Base-by-base conservation (phyloP, 2,888 invertebrate genomes). In the Tricholauxania praeusta region DNA sequence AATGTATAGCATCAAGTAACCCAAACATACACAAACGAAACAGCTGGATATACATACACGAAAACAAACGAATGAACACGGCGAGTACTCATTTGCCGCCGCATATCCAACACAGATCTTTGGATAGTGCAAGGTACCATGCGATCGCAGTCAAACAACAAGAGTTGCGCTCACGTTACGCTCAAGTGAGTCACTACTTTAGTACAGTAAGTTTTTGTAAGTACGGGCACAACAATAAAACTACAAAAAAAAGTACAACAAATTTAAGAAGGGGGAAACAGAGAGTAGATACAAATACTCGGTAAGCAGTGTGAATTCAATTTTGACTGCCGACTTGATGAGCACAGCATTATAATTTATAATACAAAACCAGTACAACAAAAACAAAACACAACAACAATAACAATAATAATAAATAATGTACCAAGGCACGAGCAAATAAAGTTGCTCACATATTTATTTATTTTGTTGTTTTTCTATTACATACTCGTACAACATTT, bases 151-250 rank as follows among this genome's bases (percentile, higher is more conserved):
- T 28, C 12, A 70, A 22, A 70, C 39, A 72, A 71, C 51, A 79
- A 79, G 78, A 78, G 78, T 80, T 80, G 76, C 76, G 83, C 81
- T 81, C 82, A 82, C 82, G 85, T 84, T 84, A 82, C 83, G 85
- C 84, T 83, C 83, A 82, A 85, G 81, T 84, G 84, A 83, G 81
- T 85, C 85, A 84, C 84, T 77, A 73, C 74, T 71, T 72, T 10
- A 3, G 19, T 32, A 12, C 17, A 62, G 39, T 53, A 28, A 57
- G 52, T 28, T 32, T 5, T 12, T 52, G 39, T 53, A 28, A 19
- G 17, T 49, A 69, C 71, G 28, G 48, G 19, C 12, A 66, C 47
- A 39, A 60, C n/a, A 22, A 72, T 52, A 51, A 51, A 15, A 39
- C 39, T 10, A 39, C 39, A 39, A 39, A 39, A 39, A 10, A 7